These are phyloP conservation scores for Hyphantria cunea DNA, from an alignment of 1,140 invertebrate species.

Conservation along the genomic window DNA sequence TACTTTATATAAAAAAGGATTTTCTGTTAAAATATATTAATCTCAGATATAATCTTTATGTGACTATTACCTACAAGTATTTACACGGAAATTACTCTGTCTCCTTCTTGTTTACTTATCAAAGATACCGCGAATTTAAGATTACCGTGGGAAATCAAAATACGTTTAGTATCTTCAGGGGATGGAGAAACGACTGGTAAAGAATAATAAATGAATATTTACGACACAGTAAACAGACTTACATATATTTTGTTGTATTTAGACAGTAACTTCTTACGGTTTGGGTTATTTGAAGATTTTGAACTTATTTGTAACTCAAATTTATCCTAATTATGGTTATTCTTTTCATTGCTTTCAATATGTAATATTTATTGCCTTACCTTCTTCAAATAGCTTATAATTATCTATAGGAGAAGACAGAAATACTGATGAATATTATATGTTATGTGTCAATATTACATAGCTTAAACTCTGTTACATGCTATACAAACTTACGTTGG, in stretches of 20 bases:
- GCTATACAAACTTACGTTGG: too few relatives aligned
- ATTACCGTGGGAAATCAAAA: constrained; percentile 30
- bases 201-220: constrained; percentile 27
- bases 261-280: background rate
- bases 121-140: constrained; percentile 21
- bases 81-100: constrained; percentile 1
- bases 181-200: constrained; percentile 23
- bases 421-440: too few relatives aligned
- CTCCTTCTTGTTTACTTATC: constrained; percentile 15
- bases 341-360: too few relatives aligned
- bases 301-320: background rate
- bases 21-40: too few relatives aligned
- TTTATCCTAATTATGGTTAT: background rate
- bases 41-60: too few relatives aligned
- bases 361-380: too few relatives aligned
- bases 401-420: too few relatives aligned
- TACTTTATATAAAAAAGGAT: too few relatives aligned
- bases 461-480: too few relatives aligned
- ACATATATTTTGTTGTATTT: constrained; percentile 10
- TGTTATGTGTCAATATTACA: too few relatives aligned
- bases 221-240: constrained; percentile 22
- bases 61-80: background rate
- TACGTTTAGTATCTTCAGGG: constrained; percentile 28
- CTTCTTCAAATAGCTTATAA: too few relatives aligned
- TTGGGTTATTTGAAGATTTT: too few relatives aligned